Base-by-base conservation (phyloP, 2,113 vertebrate genomes). In the Apaloderma vittatum region DNA sequence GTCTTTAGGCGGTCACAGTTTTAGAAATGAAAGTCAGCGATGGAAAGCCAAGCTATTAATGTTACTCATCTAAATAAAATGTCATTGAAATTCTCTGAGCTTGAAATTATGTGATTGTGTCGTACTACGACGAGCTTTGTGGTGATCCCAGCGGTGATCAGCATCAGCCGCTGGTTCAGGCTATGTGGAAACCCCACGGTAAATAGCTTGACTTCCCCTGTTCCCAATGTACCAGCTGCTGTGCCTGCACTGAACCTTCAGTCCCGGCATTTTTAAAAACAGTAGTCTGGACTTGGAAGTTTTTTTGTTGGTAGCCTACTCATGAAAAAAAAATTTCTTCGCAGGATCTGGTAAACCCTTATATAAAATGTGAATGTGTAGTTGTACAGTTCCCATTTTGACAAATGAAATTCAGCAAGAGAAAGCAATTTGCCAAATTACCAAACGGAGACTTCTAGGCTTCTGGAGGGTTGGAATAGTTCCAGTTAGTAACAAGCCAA, bases 161-260 rank as follows among this genome's bases (percentile, higher is more conserved):
- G 48, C 49, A 37, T 15, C 27, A 19, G 11, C 36, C 12, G 3
- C 29, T 19, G 18, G 10, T 40, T 30, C 65, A 29, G 80, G 55
- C 18, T 40, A 5, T 5, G 6, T 43, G 58, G 54, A 27, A 13
- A n/a, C 19, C 16, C 17, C 14, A 4, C 0, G 3, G 48, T 18
- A 24, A 49, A 19, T 12, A 19, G 22, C 27, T 40, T 20, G 27
- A 11, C 36, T 62, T 43, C 8, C 2, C 0, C 7, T 32, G 15
- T 37, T 24, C 43, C 26, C 19, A 8, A 55, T 3, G 3, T 19
- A 36, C 51, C 52, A 4, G 70, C 17, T n/a, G 32, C 62, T 51
- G n/a, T 17, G 37, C 19, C 55, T 7, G 15, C 51, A n/a, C 40
- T 2, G 9, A 46, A 15, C 15, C 23, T 32, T 20, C 36, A 29